Base-by-base conservation (phyloP, 1,140 invertebrate genomes). In the Drosophila eugracilis region DNA sequence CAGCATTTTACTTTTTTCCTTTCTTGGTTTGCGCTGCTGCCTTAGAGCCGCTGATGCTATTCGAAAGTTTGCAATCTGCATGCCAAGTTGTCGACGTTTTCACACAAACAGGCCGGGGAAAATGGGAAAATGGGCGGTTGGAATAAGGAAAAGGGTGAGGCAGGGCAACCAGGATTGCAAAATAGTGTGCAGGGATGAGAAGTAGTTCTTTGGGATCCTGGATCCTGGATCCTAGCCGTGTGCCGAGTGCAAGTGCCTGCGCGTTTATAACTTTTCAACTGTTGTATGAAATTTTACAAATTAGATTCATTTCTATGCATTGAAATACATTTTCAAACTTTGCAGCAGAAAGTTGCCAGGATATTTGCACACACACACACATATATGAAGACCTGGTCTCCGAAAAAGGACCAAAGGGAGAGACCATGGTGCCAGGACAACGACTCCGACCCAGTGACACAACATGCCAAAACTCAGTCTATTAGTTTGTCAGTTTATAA, bases 241-340 rank as follows among this genome's bases (percentile, higher is more conserved):
- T 76, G 67, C 77, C 59, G 74, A 81, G 81, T 85, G 83, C 76
- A 86, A 86, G 81, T 86, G 80, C 81, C 79, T 78, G 80, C 78
- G 83, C 83, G 78, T 88, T 86, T 86, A 88, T 89, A 88, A 88
- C 78, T 88, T 88, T 88, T 88, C 83, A 88, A 88, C 83, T 88
- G 83, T 88, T 88, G 75, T 88, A 88, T 88, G 83, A 88, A 88
- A 88, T 89, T 88, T 88, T 83, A 88, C 83, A 88, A 88, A 88
- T 88, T 88, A 88, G 83, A 88, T 88, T 88, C 83, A 88, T 88
- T 88, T 88, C 83, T 88, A 88, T 88, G 83, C 83, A 88, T 88
- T 88, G 83, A 88, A 88, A 88, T 88, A 88, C 83, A 88, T 86
- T 88, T 88, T 76, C 83, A 86, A 86, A 88, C 74, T 89, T 86